A percentile compares a stretch with the other conserved stretches of the same genome.
These are phyloP conservation scores for Bombus sylvicola DNA, from an alignment of 1,140 invertebrate species.

Conservation along the genomic window DNA sequence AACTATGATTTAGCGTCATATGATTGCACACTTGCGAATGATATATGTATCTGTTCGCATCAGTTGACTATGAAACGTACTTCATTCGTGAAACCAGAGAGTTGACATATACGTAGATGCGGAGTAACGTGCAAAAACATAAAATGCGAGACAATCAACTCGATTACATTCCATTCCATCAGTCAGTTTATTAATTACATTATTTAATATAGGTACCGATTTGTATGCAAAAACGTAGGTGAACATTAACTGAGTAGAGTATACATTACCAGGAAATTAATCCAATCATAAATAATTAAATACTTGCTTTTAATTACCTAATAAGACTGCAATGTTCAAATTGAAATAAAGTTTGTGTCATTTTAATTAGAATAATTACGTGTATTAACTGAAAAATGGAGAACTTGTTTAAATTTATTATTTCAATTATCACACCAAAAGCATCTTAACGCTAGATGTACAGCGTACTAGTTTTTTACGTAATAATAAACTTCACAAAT, in stretches of 20 bases:
- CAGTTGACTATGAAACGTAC: not conserved
- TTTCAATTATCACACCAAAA: not conserved
- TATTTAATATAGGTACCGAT: not conserved
- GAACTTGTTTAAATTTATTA: not conserved
- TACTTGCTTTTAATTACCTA: not conserved
- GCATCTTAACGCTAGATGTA: no score
- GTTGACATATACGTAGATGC: not conserved
- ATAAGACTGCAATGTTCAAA: not conserved
- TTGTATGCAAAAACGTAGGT: not conserved
- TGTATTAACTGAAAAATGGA: not conserved
- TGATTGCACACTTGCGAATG: not conserved
- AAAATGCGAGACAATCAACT: not conserved
- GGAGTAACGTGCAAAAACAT: not conserved
- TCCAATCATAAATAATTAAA: not conserved
- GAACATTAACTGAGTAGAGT: not conserved
- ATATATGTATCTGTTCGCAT: not conserved
- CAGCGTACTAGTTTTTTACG: no score
- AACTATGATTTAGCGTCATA: not conserved
- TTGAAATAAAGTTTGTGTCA: not conserved
- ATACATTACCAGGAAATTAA: not conserved
- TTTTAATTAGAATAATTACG: not conserved
- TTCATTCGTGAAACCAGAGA: not conserved
- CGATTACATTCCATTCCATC: not conserved
- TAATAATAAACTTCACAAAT: not conserved
- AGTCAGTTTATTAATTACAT: not conserved